Evolutionary conservation across 2,113 vertebrate genomes (phyloP).

Genomic region (Lontra canadensis): DNA sequence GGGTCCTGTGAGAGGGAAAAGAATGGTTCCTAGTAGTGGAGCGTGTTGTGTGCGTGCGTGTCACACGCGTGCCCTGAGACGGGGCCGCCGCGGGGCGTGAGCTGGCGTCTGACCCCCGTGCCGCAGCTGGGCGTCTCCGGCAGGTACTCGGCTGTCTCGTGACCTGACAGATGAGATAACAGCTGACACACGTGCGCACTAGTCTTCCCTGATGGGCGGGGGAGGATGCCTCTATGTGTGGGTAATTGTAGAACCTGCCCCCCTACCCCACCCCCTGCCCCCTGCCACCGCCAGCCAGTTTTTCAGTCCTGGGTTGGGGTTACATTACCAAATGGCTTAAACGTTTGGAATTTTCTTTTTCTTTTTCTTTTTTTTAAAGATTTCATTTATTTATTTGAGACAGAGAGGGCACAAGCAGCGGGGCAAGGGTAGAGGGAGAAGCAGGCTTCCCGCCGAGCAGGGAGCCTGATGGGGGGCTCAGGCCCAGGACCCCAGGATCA

Average conservation of each 20-base stretch:
- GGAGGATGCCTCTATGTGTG: accelerated
- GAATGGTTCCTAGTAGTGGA: neutral
- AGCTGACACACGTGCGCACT: accelerated
- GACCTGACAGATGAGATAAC: accelerated
- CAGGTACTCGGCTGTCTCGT: accelerated
- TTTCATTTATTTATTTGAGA: neutral
- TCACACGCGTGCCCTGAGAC: accelerated
- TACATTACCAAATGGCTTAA: accelerated
- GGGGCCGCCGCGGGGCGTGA: accelerated
- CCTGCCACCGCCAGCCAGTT: neutral
- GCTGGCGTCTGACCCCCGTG: accelerated
- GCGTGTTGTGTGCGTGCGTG: accelerated
- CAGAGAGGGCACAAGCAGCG: neutral
- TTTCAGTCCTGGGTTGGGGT: neutral
- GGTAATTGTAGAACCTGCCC: accelerated
- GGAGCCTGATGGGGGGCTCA: neutral
- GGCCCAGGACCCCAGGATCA: too few relatives aligned
- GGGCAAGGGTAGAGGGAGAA: neutral
- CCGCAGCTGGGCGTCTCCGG: neutral
- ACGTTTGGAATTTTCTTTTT: neutral
- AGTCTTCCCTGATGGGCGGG: too few relatives aligned
- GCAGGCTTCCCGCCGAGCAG: neutral
- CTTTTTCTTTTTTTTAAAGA: neutral
- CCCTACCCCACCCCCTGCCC: too few relatives aligned
- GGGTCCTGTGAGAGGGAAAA: neutral